These are phyloP conservation scores for Acanthurus tractus DNA, from an alignment of 2,797 vertebrate species.

Conservation along the genomic window DNA sequence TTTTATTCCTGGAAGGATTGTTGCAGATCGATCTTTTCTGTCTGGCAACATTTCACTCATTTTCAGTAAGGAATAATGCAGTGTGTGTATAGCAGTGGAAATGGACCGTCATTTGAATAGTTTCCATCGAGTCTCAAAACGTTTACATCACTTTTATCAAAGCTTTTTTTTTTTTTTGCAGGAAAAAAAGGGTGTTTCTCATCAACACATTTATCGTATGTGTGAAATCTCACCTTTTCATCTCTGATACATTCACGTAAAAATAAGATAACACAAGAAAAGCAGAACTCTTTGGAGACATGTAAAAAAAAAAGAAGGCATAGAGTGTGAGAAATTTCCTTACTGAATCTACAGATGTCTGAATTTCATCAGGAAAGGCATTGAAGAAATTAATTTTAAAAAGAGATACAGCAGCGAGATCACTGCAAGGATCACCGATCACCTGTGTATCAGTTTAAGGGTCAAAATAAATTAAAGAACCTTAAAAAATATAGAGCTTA, in stretches of 20 bases:
- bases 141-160: slow-evolving; percentile 6
- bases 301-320: slow-evolving; percentile 36
- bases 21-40: slow-evolving; percentile 28
- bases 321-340: slow-evolving; percentile 28
- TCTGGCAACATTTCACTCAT: slow-evolving; percentile 28
- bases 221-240: slow-evolving; percentile 25
- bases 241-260: slow-evolving; percentile 49
- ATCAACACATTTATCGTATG: slow-evolving; percentile 6
- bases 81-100: slow-evolving; percentile 2
- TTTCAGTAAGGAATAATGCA: slow-evolving; percentile 10
- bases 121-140: slow-evolving; percentile 29
- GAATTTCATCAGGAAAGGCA: neutral
- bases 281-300: slow-evolving; percentile 51
- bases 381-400: neutral
- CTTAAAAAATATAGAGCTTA: neutral
- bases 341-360: neutral
- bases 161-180: neutral
- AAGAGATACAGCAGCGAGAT: neutral
- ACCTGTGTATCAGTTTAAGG: slow-evolving; percentile 2
- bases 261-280: slow-evolving; percentile 18
- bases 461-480: neutral
- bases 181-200: neutral
- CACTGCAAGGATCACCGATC: neutral
- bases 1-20: slow-evolving; percentile 33
- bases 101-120: slow-evolving; percentile 23